These are phyloP conservation scores for Tachyglossus aculeatus DNA, from an alignment of 2,797 vertebrate genomes.

Conservation along the genomic window DNA sequence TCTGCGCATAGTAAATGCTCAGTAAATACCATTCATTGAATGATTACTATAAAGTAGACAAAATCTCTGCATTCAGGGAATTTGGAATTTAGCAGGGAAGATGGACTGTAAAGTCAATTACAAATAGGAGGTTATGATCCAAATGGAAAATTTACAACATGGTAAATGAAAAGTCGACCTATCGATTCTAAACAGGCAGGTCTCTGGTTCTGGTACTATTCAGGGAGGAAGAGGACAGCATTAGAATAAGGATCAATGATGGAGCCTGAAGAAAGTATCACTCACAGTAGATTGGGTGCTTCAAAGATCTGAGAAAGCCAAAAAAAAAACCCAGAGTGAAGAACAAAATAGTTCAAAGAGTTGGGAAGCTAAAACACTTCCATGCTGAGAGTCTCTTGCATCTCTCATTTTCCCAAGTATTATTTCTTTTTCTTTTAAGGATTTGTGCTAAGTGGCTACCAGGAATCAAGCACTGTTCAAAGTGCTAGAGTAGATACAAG, in stretches of 20 bases:
- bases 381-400: background rate
- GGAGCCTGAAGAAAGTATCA: background rate
- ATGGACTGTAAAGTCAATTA: too few species aligned
- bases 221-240: slow-evolving; percentile 1
- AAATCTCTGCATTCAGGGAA: too few species aligned
- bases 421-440: too few species aligned
- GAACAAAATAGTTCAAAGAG: slow-evolving; percentile 9
- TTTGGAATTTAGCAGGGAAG: too few species aligned
- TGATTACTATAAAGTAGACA: too few species aligned
- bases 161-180: slow-evolving; percentile 25
- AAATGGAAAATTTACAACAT: background rate
- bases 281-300: background rate
- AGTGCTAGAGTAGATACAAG: too few species aligned
- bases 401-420: too few species aligned
- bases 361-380: background rate
- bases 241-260: background rate
- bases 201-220: slow-evolving; percentile 3
- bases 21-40: too few species aligned
- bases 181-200: slow-evolving; percentile 10
- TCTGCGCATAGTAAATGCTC: too few species aligned
- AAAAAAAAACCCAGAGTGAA: background rate
- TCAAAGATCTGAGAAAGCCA: slow-evolving; percentile 30
- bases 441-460: too few species aligned
- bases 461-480: too few species aligned
- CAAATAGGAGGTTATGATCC: too few species aligned